Evolutionary conservation across 1,140 invertebrate species (phyloP), one percentile per base, ranked within the genome.

Genomic region (Drosophila miranda): DNA sequence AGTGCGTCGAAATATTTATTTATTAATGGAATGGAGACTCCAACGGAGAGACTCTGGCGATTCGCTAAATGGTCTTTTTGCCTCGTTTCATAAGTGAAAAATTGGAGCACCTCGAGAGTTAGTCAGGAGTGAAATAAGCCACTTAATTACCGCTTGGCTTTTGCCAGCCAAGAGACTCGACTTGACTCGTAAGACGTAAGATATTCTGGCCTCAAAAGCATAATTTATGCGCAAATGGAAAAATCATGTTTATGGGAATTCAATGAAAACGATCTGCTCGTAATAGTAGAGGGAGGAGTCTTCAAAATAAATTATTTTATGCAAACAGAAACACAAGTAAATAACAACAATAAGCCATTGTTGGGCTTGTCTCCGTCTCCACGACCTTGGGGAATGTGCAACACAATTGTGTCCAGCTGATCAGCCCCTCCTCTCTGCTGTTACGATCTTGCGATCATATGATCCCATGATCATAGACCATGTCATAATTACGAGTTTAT

Each of bases 1-100:
- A 80, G 77, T 80, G 77, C 77, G 77, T 80, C 53, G 72, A 80
- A 79, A 81, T 81, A 61, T 67, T 52, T 84, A 69, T 84, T 80
- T 83, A 80, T 80, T 80, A 66, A 74, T 73, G 63, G 69, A 38
- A 30, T 23, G 63, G 52, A 16, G 8, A 19, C 51, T 26, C 61
- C 58, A 48, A 54, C 42, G 34, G n/a, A 13, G 48, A 14, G 69
- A 51, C 58, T 28, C 21, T 9, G 8, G 30, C 30, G 8, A 34
- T 9, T 34, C 30, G 51, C 53, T 58, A 69, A 72, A 72, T 78
- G 74, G 23, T 4, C 46, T 61, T 75, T 44, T 59, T 57, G 50
- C 53, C 53, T n/a, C 66, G 64, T 75, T 82, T 82, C 58, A 78
- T 45, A 82, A 82, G 60, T 75, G 57, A 51, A 59, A 71, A 81